Conservation (phyloP, 1,140 invertebrate species). For the Drosophila nannoptera region DNA sequence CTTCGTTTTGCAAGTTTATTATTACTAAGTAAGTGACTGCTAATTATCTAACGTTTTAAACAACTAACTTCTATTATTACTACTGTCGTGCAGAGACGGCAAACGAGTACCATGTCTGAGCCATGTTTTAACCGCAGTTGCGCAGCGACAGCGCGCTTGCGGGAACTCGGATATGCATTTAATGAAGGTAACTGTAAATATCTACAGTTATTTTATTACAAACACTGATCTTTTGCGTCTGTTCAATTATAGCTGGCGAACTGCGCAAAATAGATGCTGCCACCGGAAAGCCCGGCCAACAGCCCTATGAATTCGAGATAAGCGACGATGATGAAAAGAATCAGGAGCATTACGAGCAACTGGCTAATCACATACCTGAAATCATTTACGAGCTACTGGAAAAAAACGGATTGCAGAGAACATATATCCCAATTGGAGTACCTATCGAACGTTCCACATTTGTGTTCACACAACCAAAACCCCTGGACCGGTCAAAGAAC, state of each 20-base stretch:
- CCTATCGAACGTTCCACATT: conserved; percentile 81
- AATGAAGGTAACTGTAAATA: conserved; percentile 43
- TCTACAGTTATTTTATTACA: background rate
- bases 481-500: conserved; percentile 81
- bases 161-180: conserved; percentile 69
- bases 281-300: conserved; percentile 79
- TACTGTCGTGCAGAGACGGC: background rate
- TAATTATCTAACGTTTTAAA: conserved; percentile 5
- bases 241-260: conserved; percentile 80
- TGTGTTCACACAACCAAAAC: conserved; percentile 83
- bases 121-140: conserved; percentile 17
- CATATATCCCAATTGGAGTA: conserved; percentile 82
- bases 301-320: conserved; percentile 84
- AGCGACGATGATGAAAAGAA: conserved; percentile 82
- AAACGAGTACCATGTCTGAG: conserved; percentile 15
- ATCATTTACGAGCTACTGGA: conserved; percentile 84
- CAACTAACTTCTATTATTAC: background rate
- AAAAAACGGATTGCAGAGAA: conserved; percentile 81
- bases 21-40: conserved; percentile 20
- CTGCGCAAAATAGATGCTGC: conserved; percentile 81
- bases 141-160: conserved; percentile 46
- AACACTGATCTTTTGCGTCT: background rate
- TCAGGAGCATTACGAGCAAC: conserved; percentile 85
- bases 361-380: conserved; percentile 84
- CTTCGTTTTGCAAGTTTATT: background rate